A percentile compares a stretch with the other conserved stretches of the same genome.
These are phyloP conservation scores for Neomicropteryx cornuta DNA, from an alignment of 1,140 invertebrate species.

Conservation along the genomic window DNA sequence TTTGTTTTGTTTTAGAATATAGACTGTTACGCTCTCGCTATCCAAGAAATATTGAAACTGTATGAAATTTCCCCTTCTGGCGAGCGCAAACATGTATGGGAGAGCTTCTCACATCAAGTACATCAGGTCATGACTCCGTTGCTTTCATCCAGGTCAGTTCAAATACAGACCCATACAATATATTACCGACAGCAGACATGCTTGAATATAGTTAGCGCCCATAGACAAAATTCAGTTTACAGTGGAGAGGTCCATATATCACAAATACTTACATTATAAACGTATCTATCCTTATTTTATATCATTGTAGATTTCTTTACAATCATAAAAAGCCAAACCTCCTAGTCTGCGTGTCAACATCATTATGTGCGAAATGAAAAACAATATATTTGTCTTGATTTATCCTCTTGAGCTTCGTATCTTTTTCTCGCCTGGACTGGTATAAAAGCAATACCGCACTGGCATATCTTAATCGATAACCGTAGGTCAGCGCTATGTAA, in stretches of 20 bases:
- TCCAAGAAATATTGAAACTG: conserved; percentile 62
- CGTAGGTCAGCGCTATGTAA: too few relatives aligned
- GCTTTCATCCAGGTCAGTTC: conserved; percentile 51
- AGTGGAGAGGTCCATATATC: conserved; percentile 6
- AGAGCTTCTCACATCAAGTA: conserved; percentile 50
- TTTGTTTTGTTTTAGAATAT: conserved; percentile 39
- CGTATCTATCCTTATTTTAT: not conserved
- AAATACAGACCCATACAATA: conserved; percentile 17
- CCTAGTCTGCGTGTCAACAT: too few relatives aligned
- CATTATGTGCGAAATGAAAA: too few relatives aligned
- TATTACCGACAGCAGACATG: conserved; percentile 9
- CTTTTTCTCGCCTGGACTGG: too few relatives aligned
- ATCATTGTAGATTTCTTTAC: too few relatives aligned
- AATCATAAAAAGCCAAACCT: too few relatives aligned
- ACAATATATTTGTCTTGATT: too few relatives aligned
- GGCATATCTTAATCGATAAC: too few relatives aligned
- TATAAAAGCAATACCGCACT: too few relatives aligned
- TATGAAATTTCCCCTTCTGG: conserved; percentile 54
- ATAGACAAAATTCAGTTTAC: conserved; percentile 3
- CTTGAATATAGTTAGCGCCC: too few relatives aligned
- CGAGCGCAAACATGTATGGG: conserved; percentile 50
- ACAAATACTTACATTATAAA: conserved; percentile 1
- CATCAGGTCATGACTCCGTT: conserved; percentile 62
- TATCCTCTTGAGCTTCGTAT: too few relatives aligned
- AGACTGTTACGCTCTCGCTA: conserved; percentile 61